Evolutionary conservation across 2,888 invertebrate species (phyloP).

Genomic region (Nudaria mundana): DNA sequence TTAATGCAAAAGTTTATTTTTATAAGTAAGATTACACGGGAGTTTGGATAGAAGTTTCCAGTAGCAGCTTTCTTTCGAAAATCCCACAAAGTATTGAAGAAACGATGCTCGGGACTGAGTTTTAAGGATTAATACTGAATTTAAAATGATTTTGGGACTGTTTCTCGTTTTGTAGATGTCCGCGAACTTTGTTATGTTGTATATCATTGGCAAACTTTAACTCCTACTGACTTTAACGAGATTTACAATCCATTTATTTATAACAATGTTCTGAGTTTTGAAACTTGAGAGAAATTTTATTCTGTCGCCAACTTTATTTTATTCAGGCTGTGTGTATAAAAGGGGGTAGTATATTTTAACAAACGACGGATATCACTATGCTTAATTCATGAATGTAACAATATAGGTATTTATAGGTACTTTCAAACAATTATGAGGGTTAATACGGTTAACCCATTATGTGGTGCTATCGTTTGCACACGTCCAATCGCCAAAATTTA

Average conservation of each 20-base stretch:
- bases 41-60: constrained; percentile 71
- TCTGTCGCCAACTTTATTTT: neutral
- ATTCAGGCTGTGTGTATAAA: neutral
- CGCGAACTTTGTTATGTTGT: constrained; percentile 54
- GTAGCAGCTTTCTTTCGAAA: constrained; percentile 73
- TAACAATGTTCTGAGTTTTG: constrained; percentile 15
- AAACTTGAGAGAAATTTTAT: constrained; percentile 13
- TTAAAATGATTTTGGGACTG: constrained; percentile 70
- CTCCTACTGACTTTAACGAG: constrained; percentile 40
- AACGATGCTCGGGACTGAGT: constrained; percentile 61
- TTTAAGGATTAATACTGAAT: constrained; percentile 74
- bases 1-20: constrained; percentile 83
- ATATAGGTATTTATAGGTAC: constrained; percentile 11
- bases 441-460: constrained; percentile 57
- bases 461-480: constrained; percentile 56
- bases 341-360: neutral
- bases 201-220: constrained; percentile 52
- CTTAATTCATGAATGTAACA: neutral
- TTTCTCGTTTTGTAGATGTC: constrained; percentile 55
- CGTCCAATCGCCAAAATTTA: constrained; percentile 69
- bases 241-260: constrained; percentile 39
- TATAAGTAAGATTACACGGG: constrained; percentile 81
- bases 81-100: constrained; percentile 73
- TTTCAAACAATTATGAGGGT: constrained; percentile 49
- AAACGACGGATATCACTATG: constrained; percentile 1